phyloP scores from a whole-genome alignment of 2,113 vertebrate genomes.

The Scopus umbretta region DNA sequence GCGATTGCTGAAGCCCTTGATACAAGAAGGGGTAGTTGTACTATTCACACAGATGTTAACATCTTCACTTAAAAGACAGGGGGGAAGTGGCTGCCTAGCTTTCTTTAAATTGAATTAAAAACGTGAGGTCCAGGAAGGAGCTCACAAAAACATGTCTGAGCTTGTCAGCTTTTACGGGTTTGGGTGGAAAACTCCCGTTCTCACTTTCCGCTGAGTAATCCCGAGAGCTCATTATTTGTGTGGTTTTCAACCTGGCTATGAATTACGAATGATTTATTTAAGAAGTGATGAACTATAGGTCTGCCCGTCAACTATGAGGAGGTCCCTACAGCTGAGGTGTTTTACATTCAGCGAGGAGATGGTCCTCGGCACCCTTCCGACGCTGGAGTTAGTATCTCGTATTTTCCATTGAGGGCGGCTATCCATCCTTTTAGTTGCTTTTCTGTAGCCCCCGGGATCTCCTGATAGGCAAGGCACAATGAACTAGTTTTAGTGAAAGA shows the following conservation, averaged over 20 bases:
- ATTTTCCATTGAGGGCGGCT: not conserved
- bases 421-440: not conserved
- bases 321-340: not conserved
- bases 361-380: not conserved
- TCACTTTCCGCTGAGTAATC: conserved; percentile 62
- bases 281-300: not conserved
- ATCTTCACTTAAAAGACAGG: not conserved
- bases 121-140: not conserved
- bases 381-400: not conserved
- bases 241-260: conserved; percentile 36
- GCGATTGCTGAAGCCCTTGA: not conserved
- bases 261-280: conserved; percentile 52
- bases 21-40: not conserved
- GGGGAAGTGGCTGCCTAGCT: conserved; percentile 24
- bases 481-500: not conserved
- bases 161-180: conserved; percentile 43
- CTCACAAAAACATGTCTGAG: conserved; percentile 36
- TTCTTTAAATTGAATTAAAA: conserved; percentile 39
- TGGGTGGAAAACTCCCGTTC: conserved; percentile 55
- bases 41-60: conserved; percentile 4
- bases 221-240: conserved; percentile 34
- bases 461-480: not conserved
- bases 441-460: not conserved
- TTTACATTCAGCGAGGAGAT: not conserved
- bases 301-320: not conserved